These are phyloP conservation scores for Aphelenchoides avenae DNA, from an alignment of 1,140 invertebrate genomes.

Conservation along the genomic window DNA sequence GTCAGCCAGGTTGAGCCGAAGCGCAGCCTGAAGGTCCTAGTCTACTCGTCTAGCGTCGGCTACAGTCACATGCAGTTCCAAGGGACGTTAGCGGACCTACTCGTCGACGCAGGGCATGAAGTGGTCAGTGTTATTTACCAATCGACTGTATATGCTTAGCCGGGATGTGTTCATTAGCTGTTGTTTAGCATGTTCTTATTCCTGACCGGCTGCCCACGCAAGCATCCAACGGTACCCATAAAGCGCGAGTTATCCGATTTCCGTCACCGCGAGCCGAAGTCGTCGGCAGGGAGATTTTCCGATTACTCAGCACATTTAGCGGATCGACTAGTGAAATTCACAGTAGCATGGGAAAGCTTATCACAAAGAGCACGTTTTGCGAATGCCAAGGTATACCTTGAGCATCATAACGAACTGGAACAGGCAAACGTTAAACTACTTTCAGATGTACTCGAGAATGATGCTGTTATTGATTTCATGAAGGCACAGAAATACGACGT, in stretches of 20 bases:
- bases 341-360: too few relatives aligned
- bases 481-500: slow-evolving; percentile 17
- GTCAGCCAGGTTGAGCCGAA: too few relatives aligned
- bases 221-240: background rate
- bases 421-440: background rate
- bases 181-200: background rate
- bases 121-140: slow-evolving; percentile 12
- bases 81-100: slow-evolving; percentile 32
- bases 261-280: background rate
- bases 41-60: slow-evolving; percentile 24
- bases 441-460: slow-evolving; percentile 3
- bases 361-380: too few relatives aligned
- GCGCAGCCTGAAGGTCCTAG: slow-evolving; percentile 26
- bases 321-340: too few relatives aligned
- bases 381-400: too few relatives aligned
- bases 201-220: background rate
- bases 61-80: slow-evolving; percentile 36
- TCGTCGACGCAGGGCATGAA: slow-evolving; percentile 46
- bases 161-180: background rate
- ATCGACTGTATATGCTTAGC: too few relatives aligned
- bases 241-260: background rate
- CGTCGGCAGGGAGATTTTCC: background rate
- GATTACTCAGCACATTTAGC: too few relatives aligned
- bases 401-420: too few relatives aligned
- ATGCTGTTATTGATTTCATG: background rate